These are phyloP conservation scores for Ophioninae sp. DNA, from an alignment of 2,888 invertebrate genomes.

Conservation along the genomic window DNA sequence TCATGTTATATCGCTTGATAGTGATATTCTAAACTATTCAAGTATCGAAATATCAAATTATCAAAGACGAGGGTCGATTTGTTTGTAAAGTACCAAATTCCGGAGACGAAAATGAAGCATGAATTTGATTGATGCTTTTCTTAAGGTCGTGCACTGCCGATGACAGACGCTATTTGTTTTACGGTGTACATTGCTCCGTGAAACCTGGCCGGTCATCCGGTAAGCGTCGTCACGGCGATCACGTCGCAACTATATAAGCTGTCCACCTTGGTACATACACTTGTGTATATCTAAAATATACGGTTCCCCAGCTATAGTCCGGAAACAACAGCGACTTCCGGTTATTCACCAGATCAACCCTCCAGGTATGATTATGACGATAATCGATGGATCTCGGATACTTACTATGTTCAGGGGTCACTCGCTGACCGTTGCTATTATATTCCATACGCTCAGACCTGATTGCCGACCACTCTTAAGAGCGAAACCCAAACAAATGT, in stretches of 20 bases:
- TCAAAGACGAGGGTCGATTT: neutral
- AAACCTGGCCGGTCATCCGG: conserved; percentile 16
- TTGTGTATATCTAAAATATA: neutral
- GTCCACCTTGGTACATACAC: neutral
- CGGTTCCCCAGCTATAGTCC: neutral
- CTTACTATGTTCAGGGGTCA: neutral
- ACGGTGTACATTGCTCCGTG: conserved; percentile 32
- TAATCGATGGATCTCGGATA: conserved; percentile 46
- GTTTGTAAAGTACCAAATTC: neutral
- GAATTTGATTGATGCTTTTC: conserved; percentile 22
- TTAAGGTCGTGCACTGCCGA: conserved; percentile 31
- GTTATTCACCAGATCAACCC: conserved; percentile 29
- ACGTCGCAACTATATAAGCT: conserved; percentile 1
- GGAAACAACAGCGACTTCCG: neutral
- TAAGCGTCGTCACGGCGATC: conserved; percentile 29
- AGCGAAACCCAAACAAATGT: neutral
- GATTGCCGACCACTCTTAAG: neutral
- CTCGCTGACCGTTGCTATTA: neutral
- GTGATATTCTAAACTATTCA: neutral
- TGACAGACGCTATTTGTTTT: conserved; percentile 60
- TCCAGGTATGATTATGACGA: conserved; percentile 48
- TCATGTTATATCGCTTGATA: neutral
- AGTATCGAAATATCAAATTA: neutral
- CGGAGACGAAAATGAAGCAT: conserved; percentile 25
- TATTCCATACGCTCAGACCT: neutral